phyloP scores from a whole-genome alignment of 1,140 invertebrate genomes.

The Drosophila repletoides region DNA sequence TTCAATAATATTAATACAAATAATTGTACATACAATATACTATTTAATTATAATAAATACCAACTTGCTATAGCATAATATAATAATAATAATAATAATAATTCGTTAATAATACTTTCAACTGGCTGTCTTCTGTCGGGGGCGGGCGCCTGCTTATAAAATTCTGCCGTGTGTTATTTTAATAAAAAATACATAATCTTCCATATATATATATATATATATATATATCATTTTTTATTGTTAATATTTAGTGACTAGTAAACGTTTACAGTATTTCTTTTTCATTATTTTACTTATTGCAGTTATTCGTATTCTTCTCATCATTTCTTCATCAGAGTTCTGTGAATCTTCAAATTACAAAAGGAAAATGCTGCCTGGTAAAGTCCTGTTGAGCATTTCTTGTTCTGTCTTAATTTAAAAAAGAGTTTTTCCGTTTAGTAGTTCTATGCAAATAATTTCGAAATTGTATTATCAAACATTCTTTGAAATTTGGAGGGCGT shows the following conservation, averaged over 20 bases:
- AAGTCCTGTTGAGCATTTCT: constrained; percentile 46
- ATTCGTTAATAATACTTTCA: constrained; percentile 77
- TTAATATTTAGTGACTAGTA: constrained; percentile 73
- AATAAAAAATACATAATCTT: constrained; percentile 72
- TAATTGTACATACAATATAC: constrained; percentile 72
- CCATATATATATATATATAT: constrained; percentile 23
- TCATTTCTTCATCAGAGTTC: constrained; percentile 7
- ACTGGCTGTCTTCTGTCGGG: constrained; percentile 39
- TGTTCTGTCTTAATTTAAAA: constrained; percentile 1
- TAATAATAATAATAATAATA: constrained; percentile 45
- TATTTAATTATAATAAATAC: constrained; percentile 77
- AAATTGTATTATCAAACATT: constrained; percentile 65
- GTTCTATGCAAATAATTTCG: constrained; percentile 28
- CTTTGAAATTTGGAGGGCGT: constrained; percentile 69
- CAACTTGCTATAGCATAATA: constrained; percentile 73
- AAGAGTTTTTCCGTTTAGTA: constrained; percentile 11
- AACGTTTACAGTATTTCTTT: constrained; percentile 62
- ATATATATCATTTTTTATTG: constrained; percentile 30
- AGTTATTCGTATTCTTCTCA: constrained; percentile 16
- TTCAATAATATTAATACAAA: constrained; percentile 76
- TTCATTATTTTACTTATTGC: constrained; percentile 34
- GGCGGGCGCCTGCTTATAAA: constrained; percentile 49
- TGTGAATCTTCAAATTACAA: constrained; percentile 18
- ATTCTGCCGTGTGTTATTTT: constrained; percentile 57
- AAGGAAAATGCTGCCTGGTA: constrained; percentile 57